These are phyloP conservation scores for Hiodon alosoides DNA, from an alignment of 2,113 vertebrate genomes.

Conservation along the genomic window DNA sequence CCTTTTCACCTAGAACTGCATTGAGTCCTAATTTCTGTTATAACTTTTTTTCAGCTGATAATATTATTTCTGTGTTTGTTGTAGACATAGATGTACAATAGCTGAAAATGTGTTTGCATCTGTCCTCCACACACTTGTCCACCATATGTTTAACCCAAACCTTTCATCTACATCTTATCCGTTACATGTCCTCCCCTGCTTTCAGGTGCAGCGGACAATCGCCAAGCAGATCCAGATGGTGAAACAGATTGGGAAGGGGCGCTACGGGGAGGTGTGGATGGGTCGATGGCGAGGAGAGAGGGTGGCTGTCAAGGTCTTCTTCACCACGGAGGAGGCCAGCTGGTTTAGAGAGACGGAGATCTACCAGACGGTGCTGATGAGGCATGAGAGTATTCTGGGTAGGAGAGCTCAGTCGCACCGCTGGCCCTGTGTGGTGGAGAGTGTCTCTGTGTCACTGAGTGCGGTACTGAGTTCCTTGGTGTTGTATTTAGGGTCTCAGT, in stretches of 20 bases:
- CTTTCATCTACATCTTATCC: too few species aligned
- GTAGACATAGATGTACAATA: too few species aligned
- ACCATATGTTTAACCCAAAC: too few species aligned
- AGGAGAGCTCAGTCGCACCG: slow-evolving; percentile 32
- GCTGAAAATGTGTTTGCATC: neutral
- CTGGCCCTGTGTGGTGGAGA: neutral
- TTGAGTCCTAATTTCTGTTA: too few species aligned
- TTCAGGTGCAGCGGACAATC: slow-evolving; percentile 92
- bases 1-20: neutral
- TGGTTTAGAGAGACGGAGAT: slow-evolving; percentile 99
- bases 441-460: neutral
- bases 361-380: slow-evolving; percentile 96
- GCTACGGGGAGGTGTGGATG: slow-evolving; percentile 98
- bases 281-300: slow-evolving; percentile 92
- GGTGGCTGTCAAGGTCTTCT: slow-evolving; percentile 95
- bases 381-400: slow-evolving; percentile 97
- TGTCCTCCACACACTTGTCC: neutral
- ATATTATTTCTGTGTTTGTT: too few species aligned
- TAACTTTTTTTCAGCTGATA: too few species aligned
- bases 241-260: slow-evolving; percentile 94
- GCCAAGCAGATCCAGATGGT: slow-evolving; percentile 99
- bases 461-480: too few species aligned
- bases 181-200: neutral
- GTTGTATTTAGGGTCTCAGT: too few species aligned
- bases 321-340: slow-evolving; percentile 95